Conservation (phyloP, 2,797 vertebrate genomes). For the Dermochelys coriacea region DNA sequence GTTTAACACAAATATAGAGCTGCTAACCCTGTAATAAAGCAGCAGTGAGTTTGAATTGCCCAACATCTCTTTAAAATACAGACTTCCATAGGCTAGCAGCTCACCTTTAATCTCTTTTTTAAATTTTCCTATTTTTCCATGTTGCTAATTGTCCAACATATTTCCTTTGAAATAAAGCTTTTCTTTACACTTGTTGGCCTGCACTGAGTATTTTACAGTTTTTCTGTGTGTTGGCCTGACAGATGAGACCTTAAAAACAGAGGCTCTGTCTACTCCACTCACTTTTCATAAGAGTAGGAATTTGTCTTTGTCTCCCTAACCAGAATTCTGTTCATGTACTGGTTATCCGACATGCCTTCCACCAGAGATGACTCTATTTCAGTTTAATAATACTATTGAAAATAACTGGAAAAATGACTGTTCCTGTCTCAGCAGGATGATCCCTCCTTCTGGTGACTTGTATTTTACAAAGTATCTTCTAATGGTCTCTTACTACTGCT, state of each 20-base stretch:
- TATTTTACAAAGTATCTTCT: slow-evolving; percentile 67
- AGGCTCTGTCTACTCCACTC: neutral
- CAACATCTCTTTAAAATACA: neutral
- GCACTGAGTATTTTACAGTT: neutral
- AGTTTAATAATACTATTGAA: neutral
- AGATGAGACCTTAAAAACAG: neutral
- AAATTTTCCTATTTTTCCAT: neutral
- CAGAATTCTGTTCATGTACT: neutral
- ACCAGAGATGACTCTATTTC: neutral
- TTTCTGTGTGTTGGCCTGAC: neutral
- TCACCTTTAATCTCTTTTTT: neutral
- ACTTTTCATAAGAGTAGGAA: neutral
- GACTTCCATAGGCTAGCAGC: neutral
- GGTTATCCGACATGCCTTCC: neutral
- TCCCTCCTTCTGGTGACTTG: slow-evolving; percentile 35
- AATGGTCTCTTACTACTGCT: slow-evolving; percentile 4
- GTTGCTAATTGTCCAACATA: neutral
- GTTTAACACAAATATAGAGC: neutral
- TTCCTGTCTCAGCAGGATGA: slow-evolving; percentile 34
- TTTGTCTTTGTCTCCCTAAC: neutral
- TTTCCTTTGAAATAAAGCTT: neutral
- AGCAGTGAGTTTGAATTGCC: neutral
- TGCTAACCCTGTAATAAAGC: neutral
- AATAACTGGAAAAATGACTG: slow-evolving; percentile 52
- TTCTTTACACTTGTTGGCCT: neutral